phyloP scores from a whole-genome alignment of 2,113 vertebrate genomes.

The Chrysemys picta region DNA sequence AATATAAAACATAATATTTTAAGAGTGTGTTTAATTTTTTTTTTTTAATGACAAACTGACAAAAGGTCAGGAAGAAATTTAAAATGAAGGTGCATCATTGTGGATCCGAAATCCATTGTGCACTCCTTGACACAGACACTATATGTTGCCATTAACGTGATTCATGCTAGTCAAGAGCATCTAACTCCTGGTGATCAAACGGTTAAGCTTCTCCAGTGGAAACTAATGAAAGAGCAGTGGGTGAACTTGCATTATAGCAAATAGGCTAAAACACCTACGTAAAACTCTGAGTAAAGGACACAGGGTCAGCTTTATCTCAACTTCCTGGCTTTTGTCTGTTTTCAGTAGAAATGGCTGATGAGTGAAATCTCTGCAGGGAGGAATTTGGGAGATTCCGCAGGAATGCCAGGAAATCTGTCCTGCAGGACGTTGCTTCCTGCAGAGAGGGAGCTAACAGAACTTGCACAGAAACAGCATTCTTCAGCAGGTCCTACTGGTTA shows the following conservation, averaged over 20 bases:
- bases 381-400: rapidly evolving
- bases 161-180: rapidly evolving
- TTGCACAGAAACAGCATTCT: background rate
- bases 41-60: background rate
- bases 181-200: background rate
- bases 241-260: background rate
- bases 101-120: too few species aligned
- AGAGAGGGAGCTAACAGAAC: background rate
- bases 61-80: background rate
- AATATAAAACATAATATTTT: background rate
- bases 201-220: background rate
- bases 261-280: background rate
- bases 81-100: background rate
- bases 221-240: background rate
- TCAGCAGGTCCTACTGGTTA: background rate
- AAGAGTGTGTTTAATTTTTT: background rate
- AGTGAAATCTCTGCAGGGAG: background rate
- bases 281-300: background rate
- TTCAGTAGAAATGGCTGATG: background rate
- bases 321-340: background rate
- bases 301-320: background rate
- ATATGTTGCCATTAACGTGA: background rate
- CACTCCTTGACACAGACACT: background rate
- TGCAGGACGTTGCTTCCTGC: background rate
- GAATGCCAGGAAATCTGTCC: background rate